A percentile compares a stretch with the other conserved stretches of the same genome.
These are phyloP conservation scores for Alosa sapidissima DNA, from an alignment of 2,797 vertebrate genomes.

Conservation along the genomic window DNA sequence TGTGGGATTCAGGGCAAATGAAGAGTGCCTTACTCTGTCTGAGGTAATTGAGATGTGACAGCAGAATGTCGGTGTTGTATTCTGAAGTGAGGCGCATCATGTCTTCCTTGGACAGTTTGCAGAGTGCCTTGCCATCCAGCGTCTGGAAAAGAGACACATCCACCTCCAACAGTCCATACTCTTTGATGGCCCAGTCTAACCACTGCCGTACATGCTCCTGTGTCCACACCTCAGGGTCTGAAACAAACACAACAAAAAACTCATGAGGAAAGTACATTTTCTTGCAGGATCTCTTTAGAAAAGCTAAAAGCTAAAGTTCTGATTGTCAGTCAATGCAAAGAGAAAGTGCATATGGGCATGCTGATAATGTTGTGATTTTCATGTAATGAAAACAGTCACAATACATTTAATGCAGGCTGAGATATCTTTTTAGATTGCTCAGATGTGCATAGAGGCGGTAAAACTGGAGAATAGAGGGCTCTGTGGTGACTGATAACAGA, in stretches of 20 bases:
- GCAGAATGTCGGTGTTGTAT: conserved; percentile 84
- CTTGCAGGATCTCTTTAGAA: background rate
- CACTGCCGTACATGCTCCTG: conserved; percentile 81
- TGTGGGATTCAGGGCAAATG: background rate
- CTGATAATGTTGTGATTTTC: background rate
- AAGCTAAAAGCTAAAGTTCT: background rate
- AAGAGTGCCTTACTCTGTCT: conserved; percentile 76
- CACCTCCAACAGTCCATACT: conserved; percentile 80
- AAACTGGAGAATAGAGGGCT: background rate
- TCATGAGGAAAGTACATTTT: background rate
- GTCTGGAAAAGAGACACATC: conserved; percentile 77
- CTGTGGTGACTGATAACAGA: background rate
- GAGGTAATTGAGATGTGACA: conserved; percentile 86
- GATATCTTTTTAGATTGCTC: background rate
- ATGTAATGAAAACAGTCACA: background rate
- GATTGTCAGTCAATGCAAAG: background rate
- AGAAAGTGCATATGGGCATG: background rate
- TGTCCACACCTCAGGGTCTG: conserved; percentile 80
- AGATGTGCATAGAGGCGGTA: background rate
- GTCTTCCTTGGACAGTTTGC: conserved; percentile 83
- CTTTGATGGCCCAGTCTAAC: conserved; percentile 87
- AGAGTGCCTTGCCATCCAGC: conserved; percentile 81
- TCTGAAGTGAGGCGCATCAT: conserved; percentile 80
- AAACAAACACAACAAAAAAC: background rate
- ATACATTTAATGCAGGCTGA: background rate